phyloP scores from a whole-genome alignment of 2,113 vertebrate species.

The Phylloscopus trochiloides region DNA sequence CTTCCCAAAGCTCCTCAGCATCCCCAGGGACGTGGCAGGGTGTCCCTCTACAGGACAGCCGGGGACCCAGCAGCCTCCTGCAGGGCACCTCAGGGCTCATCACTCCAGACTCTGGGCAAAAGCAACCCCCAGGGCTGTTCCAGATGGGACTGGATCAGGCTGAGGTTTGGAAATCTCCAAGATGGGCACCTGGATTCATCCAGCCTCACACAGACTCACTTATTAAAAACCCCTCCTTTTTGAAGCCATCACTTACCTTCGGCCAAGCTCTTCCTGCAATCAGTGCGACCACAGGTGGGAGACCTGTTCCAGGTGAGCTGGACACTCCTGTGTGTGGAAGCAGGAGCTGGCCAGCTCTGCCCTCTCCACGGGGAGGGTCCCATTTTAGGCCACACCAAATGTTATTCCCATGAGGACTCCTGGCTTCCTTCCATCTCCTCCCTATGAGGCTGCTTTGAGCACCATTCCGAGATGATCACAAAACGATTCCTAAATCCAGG shows the following conservation, averaged over 20 bases:
- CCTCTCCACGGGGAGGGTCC: neutral
- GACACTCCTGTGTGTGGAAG: rapidly evolving
- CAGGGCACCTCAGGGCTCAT: neutral
- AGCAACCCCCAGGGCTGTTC: too few species aligned
- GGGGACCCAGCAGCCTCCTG: neutral
- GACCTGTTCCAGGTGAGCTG: neutral
- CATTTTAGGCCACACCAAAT: neutral
- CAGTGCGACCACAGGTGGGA: neutral
- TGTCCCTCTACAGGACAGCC: neutral
- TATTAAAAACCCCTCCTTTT: rapidly evolving
- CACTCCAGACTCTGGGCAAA: rapidly evolving
- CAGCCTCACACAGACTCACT: neutral
- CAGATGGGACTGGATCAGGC: rapidly evolving
- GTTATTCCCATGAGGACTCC: rapidly evolving
- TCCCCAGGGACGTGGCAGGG: rapidly evolving
- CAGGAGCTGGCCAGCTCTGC: neutral
- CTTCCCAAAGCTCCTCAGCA: neutral
- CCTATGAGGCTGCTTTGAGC: rapidly evolving
- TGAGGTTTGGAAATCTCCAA: neutral
- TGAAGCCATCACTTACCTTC: neutral
- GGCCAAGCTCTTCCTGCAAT: rapidly evolving
- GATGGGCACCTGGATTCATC: neutral
- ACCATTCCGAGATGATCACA: rapidly evolving
- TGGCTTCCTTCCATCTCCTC: neutral
- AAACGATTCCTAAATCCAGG: neutral